These are phyloP conservation scores for Eufriesea mexicana DNA, from an alignment of 1,140 invertebrate genomes.

Conservation along the genomic window DNA sequence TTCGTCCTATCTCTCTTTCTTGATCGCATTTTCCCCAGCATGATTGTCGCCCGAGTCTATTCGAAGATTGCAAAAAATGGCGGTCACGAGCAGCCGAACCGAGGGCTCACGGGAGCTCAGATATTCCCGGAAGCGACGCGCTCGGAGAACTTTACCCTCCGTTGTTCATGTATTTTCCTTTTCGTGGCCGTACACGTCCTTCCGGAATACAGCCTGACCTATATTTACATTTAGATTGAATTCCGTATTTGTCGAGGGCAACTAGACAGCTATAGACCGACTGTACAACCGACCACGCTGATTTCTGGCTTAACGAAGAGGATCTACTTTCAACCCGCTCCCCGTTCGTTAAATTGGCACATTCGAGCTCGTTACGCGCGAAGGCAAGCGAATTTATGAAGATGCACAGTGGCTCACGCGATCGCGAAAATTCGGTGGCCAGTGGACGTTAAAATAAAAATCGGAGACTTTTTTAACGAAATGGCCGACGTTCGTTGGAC, in stretches of 20 bases:
- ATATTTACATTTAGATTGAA: constrained; percentile 75
- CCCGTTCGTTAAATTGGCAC: too few relatives aligned
- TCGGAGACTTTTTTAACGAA: too few relatives aligned
- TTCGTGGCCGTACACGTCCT: background rate
- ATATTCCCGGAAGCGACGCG: background rate
- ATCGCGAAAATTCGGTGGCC: background rate
- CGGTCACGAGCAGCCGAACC: too few relatives aligned
- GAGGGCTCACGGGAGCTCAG: background rate
- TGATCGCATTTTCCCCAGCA: background rate
- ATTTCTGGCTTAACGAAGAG: background rate
- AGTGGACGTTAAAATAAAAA: too few relatives aligned
- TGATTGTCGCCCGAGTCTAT: background rate
- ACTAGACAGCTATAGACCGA: background rate
- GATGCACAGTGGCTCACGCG: background rate
- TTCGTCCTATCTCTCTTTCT: background rate
- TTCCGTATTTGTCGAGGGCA: constrained; percentile 59
- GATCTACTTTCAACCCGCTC: background rate
- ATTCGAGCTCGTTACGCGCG: too few relatives aligned
- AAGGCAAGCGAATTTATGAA: background rate
- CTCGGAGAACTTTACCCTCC: background rate
- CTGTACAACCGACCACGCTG: background rate
- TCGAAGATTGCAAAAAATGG: background rate
- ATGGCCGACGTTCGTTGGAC: too few relatives aligned
- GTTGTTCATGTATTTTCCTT: background rate
- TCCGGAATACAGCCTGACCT: constrained; percentile 17